Evolutionary conservation across 2,113 vertebrate species (phyloP).

Genomic region (Protobothrops mucrosquamatus): DNA sequence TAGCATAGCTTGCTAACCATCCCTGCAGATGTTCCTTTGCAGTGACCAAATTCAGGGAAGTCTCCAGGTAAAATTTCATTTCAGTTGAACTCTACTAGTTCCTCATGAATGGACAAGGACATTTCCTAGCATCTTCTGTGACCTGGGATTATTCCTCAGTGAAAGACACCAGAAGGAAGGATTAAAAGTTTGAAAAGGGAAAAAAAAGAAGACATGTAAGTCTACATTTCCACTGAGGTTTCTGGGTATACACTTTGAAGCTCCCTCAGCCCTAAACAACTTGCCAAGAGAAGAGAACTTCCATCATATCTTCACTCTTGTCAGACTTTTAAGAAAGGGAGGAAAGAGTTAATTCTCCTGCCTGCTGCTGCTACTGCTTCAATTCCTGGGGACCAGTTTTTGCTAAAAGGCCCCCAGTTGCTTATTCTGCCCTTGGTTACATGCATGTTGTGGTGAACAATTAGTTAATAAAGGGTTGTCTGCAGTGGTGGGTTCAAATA

Average conservation of each 20-base stretch:
- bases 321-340: background rate
- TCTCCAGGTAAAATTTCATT: background rate
- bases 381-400: background rate
- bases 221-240: background rate
- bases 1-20: background rate
- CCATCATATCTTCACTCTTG: background rate
- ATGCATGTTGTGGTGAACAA: background rate
- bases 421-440: background rate
- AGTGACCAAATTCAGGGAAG: background rate
- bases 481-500: too few species aligned
- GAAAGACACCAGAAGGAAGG: background rate
- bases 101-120: background rate
- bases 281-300: background rate
- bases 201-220: background rate
- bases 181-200: background rate
- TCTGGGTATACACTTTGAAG: background rate
- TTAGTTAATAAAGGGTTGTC: background rate
- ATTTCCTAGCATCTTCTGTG: background rate
- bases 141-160: background rate
- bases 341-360: background rate
- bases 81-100: background rate
- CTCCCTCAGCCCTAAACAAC: background rate
- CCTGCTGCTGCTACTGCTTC: background rate
- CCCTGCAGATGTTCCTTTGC: background rate
- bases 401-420: background rate